phyloP scores from a whole-genome alignment of 2,113 vertebrate species.

The Ageneiosus marmoratus region DNA sequence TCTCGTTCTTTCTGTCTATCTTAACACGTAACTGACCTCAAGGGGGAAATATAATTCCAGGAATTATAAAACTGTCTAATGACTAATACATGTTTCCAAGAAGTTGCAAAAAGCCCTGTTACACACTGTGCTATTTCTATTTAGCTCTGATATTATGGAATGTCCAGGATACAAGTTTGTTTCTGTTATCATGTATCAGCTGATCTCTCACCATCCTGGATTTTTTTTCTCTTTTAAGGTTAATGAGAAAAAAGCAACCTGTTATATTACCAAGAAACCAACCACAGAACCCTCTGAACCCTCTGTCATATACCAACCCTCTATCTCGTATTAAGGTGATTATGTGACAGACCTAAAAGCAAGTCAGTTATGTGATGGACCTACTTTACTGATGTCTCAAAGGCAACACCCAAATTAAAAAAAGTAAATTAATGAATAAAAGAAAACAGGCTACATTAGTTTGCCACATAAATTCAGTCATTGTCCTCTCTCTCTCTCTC shows the following conservation, averaged over 20 bases:
- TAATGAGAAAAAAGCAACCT: too few relatives aligned
- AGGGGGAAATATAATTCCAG: neutral
- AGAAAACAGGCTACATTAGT: too few relatives aligned
- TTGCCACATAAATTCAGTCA: too few relatives aligned
- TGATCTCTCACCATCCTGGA: neutral
- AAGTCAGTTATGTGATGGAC: neutral
- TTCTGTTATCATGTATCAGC: neutral
- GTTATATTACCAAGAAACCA: too few relatives aligned
- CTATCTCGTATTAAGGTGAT: too few relatives aligned
- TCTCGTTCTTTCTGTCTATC: too few relatives aligned
- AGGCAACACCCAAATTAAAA: neutral
- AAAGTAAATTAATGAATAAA: neutral
- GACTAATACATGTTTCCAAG: neutral
- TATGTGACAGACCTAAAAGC: constrained; percentile 19
- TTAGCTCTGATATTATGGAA: neutral
- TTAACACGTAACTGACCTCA: neutral
- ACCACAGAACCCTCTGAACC: neutral
- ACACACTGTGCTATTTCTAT: too few relatives aligned
- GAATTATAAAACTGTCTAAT: neutral
- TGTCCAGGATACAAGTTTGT: neutral
- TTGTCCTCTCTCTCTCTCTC: too few relatives aligned
- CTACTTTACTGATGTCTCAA: neutral
- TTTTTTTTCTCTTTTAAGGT: too few relatives aligned
- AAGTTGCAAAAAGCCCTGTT: too few relatives aligned
- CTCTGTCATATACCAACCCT: too few relatives aligned